A percentile compares a stretch with the other conserved stretches of the same genome.
Evolutionary conservation across 2,113 vertebrate genomes (phyloP).

Genomic region (Noctilio leporinus): DNA sequence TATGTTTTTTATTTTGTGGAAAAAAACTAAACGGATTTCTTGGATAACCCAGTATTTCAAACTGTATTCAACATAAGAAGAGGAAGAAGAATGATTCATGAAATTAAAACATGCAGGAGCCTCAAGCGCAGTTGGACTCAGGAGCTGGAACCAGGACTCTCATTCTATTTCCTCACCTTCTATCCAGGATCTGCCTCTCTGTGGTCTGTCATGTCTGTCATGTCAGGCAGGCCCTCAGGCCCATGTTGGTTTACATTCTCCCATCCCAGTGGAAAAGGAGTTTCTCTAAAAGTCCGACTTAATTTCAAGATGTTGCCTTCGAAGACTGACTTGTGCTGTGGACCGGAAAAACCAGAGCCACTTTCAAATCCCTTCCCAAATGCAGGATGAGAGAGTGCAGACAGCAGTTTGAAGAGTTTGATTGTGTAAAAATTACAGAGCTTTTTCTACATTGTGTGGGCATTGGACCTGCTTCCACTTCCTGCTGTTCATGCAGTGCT

Average conservation of each 20-base stretch:
- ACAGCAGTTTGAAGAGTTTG: not conserved
- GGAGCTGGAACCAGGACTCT: not conserved
- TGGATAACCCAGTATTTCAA: not conserved
- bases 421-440: not conserved
- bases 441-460: not conserved
- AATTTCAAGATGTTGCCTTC: not conserved
- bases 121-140: not conserved
- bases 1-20: too few species aligned
- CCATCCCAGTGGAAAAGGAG: not conserved
- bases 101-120: not conserved
- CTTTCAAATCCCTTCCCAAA: not conserved
- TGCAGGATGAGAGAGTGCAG: not conserved
- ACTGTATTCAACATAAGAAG: not conserved
- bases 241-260: not conserved
- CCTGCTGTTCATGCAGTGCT: accelerated
- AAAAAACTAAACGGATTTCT: too few species aligned
- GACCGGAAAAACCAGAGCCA: not conserved
- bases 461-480: too few species aligned
- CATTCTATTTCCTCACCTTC: not conserved
- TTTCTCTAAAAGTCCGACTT: not conserved
- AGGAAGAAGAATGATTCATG: not conserved
- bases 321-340: not conserved
- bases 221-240: not conserved
- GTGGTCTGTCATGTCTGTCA: not conserved
- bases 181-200: accelerated